phyloP scores from a whole-genome alignment of 2,888 invertebrate genomes.

The Aethes cnicana region DNA sequence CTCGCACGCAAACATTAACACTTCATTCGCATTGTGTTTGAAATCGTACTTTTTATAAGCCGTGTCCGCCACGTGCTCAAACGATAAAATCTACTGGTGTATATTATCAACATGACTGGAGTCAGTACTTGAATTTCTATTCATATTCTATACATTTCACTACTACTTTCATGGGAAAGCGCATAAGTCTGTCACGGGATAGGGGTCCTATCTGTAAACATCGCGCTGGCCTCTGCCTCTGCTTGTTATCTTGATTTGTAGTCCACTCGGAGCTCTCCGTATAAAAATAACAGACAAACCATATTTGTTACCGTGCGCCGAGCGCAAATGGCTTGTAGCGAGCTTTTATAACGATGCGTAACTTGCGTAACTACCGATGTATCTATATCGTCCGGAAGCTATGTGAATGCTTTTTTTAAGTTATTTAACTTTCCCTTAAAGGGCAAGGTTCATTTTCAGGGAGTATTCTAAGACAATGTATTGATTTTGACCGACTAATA shows the following conservation, averaged over 20 bases:
- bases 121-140: too few relatives aligned
- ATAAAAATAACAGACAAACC: slow-evolving; percentile 65
- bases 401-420: slow-evolving; percentile 20
- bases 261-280: slow-evolving; percentile 60
- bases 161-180: background rate
- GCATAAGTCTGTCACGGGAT: slow-evolving; percentile 27
- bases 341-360: slow-evolving; percentile 53
- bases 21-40: too few relatives aligned
- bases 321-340: slow-evolving; percentile 58
- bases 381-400: slow-evolving; percentile 20
- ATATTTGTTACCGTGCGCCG: slow-evolving; percentile 34
- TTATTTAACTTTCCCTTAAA: background rate
- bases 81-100: too few relatives aligned
- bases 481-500: too few relatives aligned
- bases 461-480: too few relatives aligned
- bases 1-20: too few relatives aligned
- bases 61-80: too few relatives aligned
- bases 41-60: too few relatives aligned
- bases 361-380: slow-evolving; percentile 24
- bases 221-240: slow-evolving; percentile 57
- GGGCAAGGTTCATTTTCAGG: too few relatives aligned
- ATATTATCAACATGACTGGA: too few relatives aligned
- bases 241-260: slow-evolving; percentile 77
- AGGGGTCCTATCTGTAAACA: slow-evolving; percentile 57
- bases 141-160: background rate